Evolutionary conservation across 2,888 invertebrate species (phyloP), one percentile per base, ranked within the genome.

Genomic region (Anodontia alba): DNA sequence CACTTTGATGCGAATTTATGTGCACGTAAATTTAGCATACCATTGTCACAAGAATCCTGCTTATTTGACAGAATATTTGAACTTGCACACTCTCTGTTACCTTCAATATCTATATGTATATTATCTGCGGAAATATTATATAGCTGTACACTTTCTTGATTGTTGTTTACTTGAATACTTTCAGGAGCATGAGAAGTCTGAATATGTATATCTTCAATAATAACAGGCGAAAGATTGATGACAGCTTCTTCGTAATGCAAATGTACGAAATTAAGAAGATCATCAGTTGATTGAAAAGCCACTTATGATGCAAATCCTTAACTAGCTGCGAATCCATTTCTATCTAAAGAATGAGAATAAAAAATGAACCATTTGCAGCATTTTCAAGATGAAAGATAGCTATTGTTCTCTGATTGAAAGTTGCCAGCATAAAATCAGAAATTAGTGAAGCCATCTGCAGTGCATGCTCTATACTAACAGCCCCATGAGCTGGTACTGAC

Each of bases 401-500:
- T 26, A 75, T 49, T 17, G 75, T 68, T 1, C 33, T 49, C 49
- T 43, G 1, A 26, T 26, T 51, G 15, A 75, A 12, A 29, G 75
- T 75, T 36, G 49, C 15, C 67, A 75, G 23, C n/a, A 75, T n/a
- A 23, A n/a, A 75, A 51, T 75, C 68, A 2, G 75, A 75, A 23
- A 74, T 66, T 8, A 8, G 23, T 15, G 26, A 8, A 43, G 66
- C 42, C 43, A 10, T 20, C 31, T 29, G 1, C 5, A 74, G 20
- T 17, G 66, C 66, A 43, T 74, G 46, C 36, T 23, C 1, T 12
- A 74, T 0, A 31, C 46, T 20, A 10, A 66, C 43, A 29, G 26
- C 26, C 26, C 46, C 66, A 74, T 33, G 5, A 26, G 3, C 57
- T 5, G n/a, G n/a, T n/a, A n/a, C n/a, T n/a, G n/a, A n/a, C n/a